Base-by-base conservation (phyloP, 2,888 invertebrate species). In the Papilio demoleus region DNA sequence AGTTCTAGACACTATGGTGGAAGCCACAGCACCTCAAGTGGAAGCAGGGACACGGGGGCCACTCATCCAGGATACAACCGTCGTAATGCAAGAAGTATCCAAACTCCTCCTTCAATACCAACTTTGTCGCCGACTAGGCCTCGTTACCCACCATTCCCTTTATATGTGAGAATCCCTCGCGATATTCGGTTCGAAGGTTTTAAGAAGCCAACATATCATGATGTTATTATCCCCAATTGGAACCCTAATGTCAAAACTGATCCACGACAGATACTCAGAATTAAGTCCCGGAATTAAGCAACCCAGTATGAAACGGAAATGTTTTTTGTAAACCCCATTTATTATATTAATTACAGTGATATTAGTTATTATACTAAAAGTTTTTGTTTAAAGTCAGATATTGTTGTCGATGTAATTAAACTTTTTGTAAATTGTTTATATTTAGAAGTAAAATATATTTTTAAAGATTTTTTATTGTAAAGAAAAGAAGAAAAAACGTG, bases 21-120 rank as follows among this genome's bases (percentile, higher is more conserved):
- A 58, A 77, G 79, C 42, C 77, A 77, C 53, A 71, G 73, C n/a
- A 72, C 76, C 1, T 74, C 78, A 4, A 75, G 75, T 38, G 70
- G 79, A 22, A 77, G 76, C 61, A 71, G 78, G 2, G 73, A 82
- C 47, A 83, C 82, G 6, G 82, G 82, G 6, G 68, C 79, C 5
- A 82, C 82, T 4, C 82, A 83, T 69, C 81, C 84, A 11, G 85
- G 82, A 12, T 82, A 82, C 71, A 83, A 84, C 63, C 78, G 81
- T 4, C 80, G 85, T 22, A 82, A 86, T 56, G 74, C 83, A 8
- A 77, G 81, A 71, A 70, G 67, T 24, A 60, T 68, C 5, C 64
- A 66, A 19, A 45, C 65, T n/a, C 67, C 71, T 36, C n/a, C 60
- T 47, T 22, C 71, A 31, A 67, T 67, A 11, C 69, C 65, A 4